Evolutionary conservation across 2,113 vertebrate genomes (phyloP).

Genomic region (Azemiops feae): DNA sequence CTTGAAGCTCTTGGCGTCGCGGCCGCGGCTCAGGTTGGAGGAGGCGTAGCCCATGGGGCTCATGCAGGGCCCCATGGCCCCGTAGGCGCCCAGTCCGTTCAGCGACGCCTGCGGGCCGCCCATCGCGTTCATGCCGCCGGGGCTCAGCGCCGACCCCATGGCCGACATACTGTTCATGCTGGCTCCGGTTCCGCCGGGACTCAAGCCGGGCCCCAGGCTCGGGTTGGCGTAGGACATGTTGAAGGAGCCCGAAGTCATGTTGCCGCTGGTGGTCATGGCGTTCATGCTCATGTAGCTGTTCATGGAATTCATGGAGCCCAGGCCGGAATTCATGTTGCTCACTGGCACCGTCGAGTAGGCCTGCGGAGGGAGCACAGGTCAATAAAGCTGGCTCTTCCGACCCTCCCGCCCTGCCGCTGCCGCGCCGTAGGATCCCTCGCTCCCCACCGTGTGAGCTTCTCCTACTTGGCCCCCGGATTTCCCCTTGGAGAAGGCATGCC

Average conservation of each 20-base stretch:
- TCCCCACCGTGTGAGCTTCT: neutral
- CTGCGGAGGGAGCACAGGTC: slow-evolving; percentile 69
- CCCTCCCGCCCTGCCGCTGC: neutral
- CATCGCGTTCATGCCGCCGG: slow-evolving; percentile 81
- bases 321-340: slow-evolving; percentile 86
- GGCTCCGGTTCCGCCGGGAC: slow-evolving; percentile 75
- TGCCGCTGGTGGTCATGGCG: slow-evolving; percentile 83
- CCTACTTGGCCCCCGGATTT: neutral
- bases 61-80: slow-evolving; percentile 87
- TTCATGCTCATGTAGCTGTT: slow-evolving; percentile 92
- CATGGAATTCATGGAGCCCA: slow-evolving; percentile 89
- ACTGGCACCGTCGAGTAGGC: slow-evolving; percentile 91
- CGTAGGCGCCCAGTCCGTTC: slow-evolving; percentile 86
- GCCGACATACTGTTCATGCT: slow-evolving; percentile 83
- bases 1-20: slow-evolving; percentile 89
- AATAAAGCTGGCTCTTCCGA: slow-evolving; percentile 46
- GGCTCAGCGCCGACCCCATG: slow-evolving; percentile 89
- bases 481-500: neutral
- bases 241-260: slow-evolving; percentile 89
- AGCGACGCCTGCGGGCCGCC: slow-evolving; percentile 84
- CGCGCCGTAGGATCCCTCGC: neutral
- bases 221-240: slow-evolving; percentile 97
- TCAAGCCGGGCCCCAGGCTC: slow-evolving; percentile 80
- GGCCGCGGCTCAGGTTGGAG: slow-evolving; percentile 78
- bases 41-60: slow-evolving; percentile 88